These are phyloP conservation scores for Eristalis tenax DNA, from an alignment of 2,888 invertebrate genomes.

Conservation along the genomic window DNA sequence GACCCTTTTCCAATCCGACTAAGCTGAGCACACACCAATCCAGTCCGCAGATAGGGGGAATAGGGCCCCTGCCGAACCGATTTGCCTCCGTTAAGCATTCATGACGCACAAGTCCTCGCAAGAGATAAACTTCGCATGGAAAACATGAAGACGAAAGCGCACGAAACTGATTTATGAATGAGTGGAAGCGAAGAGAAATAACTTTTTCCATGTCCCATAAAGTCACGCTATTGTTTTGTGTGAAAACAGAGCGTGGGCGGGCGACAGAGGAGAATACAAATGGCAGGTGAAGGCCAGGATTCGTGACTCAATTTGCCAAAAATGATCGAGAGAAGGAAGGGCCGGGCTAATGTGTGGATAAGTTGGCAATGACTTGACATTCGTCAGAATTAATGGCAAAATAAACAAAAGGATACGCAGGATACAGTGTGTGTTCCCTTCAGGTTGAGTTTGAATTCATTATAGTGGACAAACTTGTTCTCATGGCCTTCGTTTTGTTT, in stretches of 20 bases:
- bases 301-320: constrained; percentile 44
- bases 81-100: constrained; percentile 12
- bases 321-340: constrained; percentile 4
- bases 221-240: constrained; percentile 30
- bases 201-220: constrained; percentile 29
- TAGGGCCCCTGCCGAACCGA: not conserved
- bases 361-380: constrained; percentile 33
- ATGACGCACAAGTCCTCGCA: constrained; percentile 18
- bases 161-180: constrained; percentile 52
- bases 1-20: not conserved
- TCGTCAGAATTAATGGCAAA: constrained; percentile 21
- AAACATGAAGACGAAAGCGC: not conserved
- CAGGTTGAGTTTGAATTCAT: not conserved
- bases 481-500: not conserved
- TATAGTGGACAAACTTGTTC: not conserved
- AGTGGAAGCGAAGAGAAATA: constrained; percentile 10
- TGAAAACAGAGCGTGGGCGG: not conserved
- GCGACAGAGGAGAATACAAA: not conserved
- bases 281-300: constrained; percentile 26
- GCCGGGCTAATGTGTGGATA: constrained; percentile 9
- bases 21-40: too few species aligned
- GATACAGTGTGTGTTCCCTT: not conserved
- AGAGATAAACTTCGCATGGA: constrained; percentile 20
- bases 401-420: not conserved
- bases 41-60: too few species aligned